phyloP scores from a whole-genome alignment of 1,140 invertebrate genomes.

The Aphelinus atriplicis region DNA sequence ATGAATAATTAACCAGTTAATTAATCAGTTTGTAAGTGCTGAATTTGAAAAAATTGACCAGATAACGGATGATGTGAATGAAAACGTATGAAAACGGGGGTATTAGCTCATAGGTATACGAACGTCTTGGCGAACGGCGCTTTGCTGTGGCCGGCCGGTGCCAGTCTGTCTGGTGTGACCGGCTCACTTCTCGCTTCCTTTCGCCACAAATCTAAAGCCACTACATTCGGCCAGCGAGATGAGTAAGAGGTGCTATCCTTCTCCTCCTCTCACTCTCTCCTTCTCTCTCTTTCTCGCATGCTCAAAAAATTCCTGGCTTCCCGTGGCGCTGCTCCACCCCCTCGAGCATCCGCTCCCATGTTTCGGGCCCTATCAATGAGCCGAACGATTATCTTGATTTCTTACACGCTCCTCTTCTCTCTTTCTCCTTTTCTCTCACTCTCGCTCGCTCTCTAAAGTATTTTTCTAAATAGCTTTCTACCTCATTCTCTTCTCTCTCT shows the following conservation, averaged over 20 bases:
- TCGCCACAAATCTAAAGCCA: slow-evolving; percentile 31
- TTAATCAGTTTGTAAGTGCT: too few species aligned
- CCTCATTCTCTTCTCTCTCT: slow-evolving; percentile 1
- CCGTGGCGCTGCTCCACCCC: slow-evolving; percentile 46
- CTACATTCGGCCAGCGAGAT: slow-evolving; percentile 40
- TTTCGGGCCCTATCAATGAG: slow-evolving; percentile 47
- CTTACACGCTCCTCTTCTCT: slow-evolving; percentile 18
- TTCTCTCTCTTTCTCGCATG: neutral
- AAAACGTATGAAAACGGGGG: too few species aligned
- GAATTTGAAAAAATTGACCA: too few species aligned
- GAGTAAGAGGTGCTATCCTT: slow-evolving; percentile 40
- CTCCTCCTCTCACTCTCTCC: neutral
- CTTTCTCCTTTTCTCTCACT: neutral
- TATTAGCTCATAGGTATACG: too few species aligned
- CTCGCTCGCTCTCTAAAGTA: slow-evolving; percentile 17
- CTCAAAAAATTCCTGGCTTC: slow-evolving; percentile 52
- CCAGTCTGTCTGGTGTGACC: slow-evolving; percentile 50
- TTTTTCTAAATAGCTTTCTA: slow-evolving; percentile 41
- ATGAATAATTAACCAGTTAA: too few species aligned
- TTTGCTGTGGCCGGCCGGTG: slow-evolving; percentile 44
- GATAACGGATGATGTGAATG: too few species aligned
- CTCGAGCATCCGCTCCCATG: slow-evolving; percentile 31
- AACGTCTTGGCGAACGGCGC: slow-evolving; percentile 1
- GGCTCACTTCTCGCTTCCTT: slow-evolving; percentile 8
- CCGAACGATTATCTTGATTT: slow-evolving; percentile 41